These are phyloP conservation scores for Drosophila lutescens DNA, from an alignment of 2,888 invertebrate species.

Conservation along the genomic window DNA sequence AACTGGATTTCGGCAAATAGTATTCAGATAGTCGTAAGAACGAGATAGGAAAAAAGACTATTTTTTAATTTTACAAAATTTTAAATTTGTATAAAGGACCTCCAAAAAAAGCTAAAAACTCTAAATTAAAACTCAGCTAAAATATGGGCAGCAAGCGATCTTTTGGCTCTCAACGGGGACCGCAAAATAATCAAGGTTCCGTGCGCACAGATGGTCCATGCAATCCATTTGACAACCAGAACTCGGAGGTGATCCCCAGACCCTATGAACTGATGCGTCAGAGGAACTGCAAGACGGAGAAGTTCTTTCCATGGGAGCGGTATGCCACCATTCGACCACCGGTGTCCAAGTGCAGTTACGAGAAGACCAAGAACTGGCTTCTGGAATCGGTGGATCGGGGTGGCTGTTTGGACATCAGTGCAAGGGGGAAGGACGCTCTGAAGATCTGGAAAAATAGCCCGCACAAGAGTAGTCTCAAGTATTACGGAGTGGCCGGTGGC, in stretches of 20 bases:
- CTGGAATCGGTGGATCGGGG: constrained; percentile 8
- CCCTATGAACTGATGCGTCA: constrained; percentile 47
- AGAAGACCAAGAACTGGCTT: constrained; percentile 30
- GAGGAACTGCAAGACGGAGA: constrained; percentile 45
- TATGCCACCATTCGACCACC: constrained; percentile 53
- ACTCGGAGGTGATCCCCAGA: not conserved
- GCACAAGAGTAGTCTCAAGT: constrained; percentile 40
- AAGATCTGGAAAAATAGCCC: constrained; percentile 52
- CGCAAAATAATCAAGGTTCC: not conserved
- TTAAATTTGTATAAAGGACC: not conserved
- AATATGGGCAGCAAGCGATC: not conserved
- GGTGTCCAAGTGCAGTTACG: constrained; percentile 41
- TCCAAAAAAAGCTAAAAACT: not conserved
- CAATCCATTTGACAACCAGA: not conserved
- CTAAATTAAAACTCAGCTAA: not conserved
- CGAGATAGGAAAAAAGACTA: not conserved
- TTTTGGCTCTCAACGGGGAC: not conserved
- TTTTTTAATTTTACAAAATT: constrained; percentile 4
- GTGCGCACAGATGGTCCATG: not conserved
- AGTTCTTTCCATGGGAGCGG: constrained; percentile 28
- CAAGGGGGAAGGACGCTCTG: constrained; percentile 38
- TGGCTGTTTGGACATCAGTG: constrained; percentile 19
- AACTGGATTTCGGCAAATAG: not conserved
- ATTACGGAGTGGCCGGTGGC: constrained; percentile 47
- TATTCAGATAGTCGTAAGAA: not conserved